A percentile compares a stretch with the other conserved stretches of the same genome.
Conservation (phyloP, 1,140 invertebrate species). For the Saxidomus purpurata region DNA sequence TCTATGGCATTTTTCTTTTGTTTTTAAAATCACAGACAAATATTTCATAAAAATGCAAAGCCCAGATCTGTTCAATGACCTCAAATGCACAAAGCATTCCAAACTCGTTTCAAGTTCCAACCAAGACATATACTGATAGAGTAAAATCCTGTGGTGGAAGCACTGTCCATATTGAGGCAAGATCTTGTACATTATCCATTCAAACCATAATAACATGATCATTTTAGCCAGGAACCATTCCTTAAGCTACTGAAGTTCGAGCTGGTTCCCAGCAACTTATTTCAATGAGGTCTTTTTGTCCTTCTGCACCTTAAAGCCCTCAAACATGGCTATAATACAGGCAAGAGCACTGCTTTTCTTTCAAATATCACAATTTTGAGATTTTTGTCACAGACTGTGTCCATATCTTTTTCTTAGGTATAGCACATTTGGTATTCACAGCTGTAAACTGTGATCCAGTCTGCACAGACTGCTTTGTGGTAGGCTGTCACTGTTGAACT, state of each 20-base stretch:
- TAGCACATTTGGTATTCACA: conserved; percentile 30
- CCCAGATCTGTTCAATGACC: conserved; percentile 12
- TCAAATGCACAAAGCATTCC: not conserved
- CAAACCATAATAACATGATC: not conserved
- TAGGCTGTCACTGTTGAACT: not conserved
- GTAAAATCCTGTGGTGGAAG: not conserved
- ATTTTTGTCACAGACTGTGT: conserved; percentile 21
- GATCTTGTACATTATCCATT: not conserved
- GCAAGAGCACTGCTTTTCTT: conserved; percentile 39
- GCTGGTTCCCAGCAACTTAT: not conserved
- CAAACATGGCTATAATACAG: conserved; percentile 10
- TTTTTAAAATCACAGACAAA: conserved; percentile 35
- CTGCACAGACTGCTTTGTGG: conserved; percentile 10
- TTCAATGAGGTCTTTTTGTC: not conserved
- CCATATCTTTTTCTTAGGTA: not conserved
- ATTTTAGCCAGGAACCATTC: not conserved
- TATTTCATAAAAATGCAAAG: not conserved
- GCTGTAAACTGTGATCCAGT: conserved; percentile 28
- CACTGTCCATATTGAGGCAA: not conserved
- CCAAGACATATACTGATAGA: not conserved
- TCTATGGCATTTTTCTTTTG: conserved; percentile 12
- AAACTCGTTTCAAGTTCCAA: not conserved
- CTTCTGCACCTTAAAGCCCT: not conserved
- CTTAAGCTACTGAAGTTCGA: not conserved
- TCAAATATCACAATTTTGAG: conserved; percentile 11